Conservation (phyloP, 2,888 invertebrate genomes). For the Rhamphomyia laevipes region DNA sequence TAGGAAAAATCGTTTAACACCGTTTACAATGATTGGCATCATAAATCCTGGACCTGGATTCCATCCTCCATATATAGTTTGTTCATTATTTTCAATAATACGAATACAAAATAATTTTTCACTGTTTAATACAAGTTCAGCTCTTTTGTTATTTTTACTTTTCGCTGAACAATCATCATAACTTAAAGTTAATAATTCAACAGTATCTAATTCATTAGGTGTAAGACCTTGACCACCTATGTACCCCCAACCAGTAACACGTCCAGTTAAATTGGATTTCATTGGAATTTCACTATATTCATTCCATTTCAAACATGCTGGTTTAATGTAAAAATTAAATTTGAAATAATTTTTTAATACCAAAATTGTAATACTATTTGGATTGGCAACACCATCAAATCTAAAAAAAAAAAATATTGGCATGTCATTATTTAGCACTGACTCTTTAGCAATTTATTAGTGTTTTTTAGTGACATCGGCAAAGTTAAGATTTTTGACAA, state of each 20-base stretch:
- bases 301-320: slow-evolving; percentile 29
- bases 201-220: slow-evolving; percentile 13
- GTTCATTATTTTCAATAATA: slow-evolving; percentile 13
- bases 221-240: slow-evolving; percentile 5
- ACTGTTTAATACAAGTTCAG: slow-evolving; percentile 23
- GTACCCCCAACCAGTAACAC: slow-evolving; percentile 20
- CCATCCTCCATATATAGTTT: slow-evolving; percentile 21
- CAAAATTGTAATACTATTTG: slow-evolving; percentile 31
- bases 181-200: slow-evolving; percentile 15
- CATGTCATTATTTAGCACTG: too few relatives aligned
- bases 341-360: slow-evolving; percentile 22
- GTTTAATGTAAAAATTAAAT: slow-evolving; percentile 26
- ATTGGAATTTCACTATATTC: slow-evolving; percentile 10
- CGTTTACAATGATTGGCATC: neutral
- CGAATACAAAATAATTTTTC: slow-evolving; percentile 34
- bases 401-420: too few relatives aligned
- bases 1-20: slow-evolving; percentile 15
- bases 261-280: slow-evolving; percentile 6
- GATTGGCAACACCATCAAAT: too few relatives aligned
- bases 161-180: slow-evolving; percentile 14
- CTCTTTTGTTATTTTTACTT: slow-evolving; percentile 13
- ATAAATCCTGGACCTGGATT: slow-evolving; percentile 27
- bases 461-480: too few relatives aligned
- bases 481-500: too few relatives aligned
- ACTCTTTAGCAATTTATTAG: too few relatives aligned